These are phyloP conservation scores for Pyrrhosoma nymphula DNA, from an alignment of 2,888 invertebrate species.

Conservation along the genomic window DNA sequence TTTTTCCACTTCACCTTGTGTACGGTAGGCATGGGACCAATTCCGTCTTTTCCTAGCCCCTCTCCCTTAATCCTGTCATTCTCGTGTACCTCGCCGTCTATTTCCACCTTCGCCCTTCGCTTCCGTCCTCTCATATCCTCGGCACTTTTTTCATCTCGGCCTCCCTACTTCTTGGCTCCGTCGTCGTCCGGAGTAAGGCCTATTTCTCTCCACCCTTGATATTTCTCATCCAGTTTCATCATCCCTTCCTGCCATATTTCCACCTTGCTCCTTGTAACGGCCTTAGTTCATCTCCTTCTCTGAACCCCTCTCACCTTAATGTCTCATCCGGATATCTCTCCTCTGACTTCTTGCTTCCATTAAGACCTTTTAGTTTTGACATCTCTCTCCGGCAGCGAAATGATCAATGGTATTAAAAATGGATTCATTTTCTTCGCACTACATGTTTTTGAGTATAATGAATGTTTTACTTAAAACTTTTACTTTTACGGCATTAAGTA, in stretches of 20 bases:
- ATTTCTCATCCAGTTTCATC: not conserved
- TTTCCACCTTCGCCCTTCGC: no score
- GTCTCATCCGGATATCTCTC: not conserved
- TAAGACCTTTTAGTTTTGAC: not conserved
- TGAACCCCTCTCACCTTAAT: not conserved
- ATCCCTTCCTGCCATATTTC: not conserved
- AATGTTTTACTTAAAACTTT: no score
- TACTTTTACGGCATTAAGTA: no score
- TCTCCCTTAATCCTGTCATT: not conserved
- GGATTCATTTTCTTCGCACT: no score
- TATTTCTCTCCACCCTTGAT: no score
- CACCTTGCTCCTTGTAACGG: not conserved
- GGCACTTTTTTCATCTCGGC: not conserved
- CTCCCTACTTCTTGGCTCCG: not conserved
- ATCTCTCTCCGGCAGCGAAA: no score
- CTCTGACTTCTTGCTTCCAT: not conserved
- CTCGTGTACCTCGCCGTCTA: no score
- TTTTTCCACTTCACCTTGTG: no score
- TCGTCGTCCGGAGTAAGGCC: not conserved
- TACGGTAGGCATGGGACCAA: no score
- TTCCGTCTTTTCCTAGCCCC: not conserved
- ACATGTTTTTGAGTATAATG: no score
- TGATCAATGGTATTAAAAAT: no score
- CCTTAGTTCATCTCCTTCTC: not conserved
- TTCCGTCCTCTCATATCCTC: not conserved